Percentiles rank a stretch among this genome's conserved stretches.
Conservation (phyloP, 2,113 vertebrate species). For the Laticauda colubrina region DNA sequence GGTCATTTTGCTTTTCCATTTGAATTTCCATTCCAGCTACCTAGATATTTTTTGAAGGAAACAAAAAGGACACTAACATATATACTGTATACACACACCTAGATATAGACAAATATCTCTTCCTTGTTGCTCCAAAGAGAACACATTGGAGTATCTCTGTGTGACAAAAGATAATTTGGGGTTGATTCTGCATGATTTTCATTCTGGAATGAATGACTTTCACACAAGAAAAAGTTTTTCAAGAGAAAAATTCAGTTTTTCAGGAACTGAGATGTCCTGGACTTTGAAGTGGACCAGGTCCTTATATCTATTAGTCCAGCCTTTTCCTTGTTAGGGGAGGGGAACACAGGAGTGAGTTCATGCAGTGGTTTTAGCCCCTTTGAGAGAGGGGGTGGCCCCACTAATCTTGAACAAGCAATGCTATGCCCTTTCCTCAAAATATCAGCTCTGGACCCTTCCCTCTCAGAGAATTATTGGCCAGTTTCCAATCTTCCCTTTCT, state of each 20-base stretch:
- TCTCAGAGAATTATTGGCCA: not conserved
- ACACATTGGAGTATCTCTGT: not conserved
- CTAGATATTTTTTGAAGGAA: not conserved
- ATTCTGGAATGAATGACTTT: not conserved
- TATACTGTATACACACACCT: not conserved
- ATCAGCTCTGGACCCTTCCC: not conserved
- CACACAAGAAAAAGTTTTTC: not conserved
- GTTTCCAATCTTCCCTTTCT: not conserved
- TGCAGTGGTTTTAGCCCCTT: not conserved
- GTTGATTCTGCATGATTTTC: not conserved
- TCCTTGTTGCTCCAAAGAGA: not conserved
- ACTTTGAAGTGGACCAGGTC: not conserved
- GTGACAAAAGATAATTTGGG: not conserved
- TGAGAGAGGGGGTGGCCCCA: not conserved
- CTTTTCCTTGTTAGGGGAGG: not conserved
- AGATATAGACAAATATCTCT: not conserved
- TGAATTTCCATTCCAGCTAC: conserved; percentile 26
- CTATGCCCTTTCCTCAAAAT: not conserved
- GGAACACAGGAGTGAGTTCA: not conserved
- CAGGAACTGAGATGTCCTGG: not conserved
- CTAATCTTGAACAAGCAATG: not conserved
- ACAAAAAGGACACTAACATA: not conserved
- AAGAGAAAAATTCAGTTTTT: not conserved
- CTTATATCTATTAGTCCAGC: not conserved
- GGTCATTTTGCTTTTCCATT: conserved; percentile 40